Base-by-base conservation (phyloP, 2,888 invertebrate species). In the Acrocyrtus sp. region DNA sequence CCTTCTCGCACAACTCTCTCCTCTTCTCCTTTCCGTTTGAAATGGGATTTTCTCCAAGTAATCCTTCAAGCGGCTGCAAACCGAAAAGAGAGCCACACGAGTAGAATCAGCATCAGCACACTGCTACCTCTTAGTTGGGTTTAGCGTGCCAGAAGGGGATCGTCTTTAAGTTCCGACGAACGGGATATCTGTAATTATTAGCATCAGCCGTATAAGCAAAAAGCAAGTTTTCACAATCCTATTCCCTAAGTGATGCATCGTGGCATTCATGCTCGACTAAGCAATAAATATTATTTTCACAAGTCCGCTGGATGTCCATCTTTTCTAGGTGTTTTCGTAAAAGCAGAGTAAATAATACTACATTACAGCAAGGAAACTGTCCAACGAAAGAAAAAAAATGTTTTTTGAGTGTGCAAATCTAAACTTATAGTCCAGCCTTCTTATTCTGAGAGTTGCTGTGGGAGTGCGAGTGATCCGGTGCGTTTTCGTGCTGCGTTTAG, bases 1-100 rank as follows among this genome's bases (percentile, higher is more conserved):
- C n/a, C 54, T 54, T 54, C 26, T 51, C 29, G 51, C 22, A 12
- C n/a, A 43, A 26, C 41, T 24, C 43, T 43, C 57, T 43, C n/a
- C 29, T 43, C 57, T n/a, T 15, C 41, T 41, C 43, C 24, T 12
- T 12, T 39, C 56, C 8, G 39, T 15, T 56, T 19, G 15, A 41
- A 21, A 22, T 10, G 21, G 53, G 53, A 34, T 39, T 22, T 41
- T 15, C 41, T n/a, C n/a, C n/a, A n/a, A n/a, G n/a, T n/a, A n/a
- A n/a, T n/a, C n/a, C 21, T 12, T 15, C 53, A 53, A 29, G 8
- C 8, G 17, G 29, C 2, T 4, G 17, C 4, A 34, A 21, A 19
- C 34, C 21, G 19, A 21, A 34, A 12, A n/a, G n/a, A n/a, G 53
- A 10, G 19, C 22, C 6, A 56, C 21, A 56, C 22, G 12, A n/a